Percentiles rank a stretch among this genome's conserved stretches.
These are phyloP conservation scores for Diadegma fenestrale DNA, from an alignment of 2,888 invertebrate genomes.

Conservation along the genomic window DNA sequence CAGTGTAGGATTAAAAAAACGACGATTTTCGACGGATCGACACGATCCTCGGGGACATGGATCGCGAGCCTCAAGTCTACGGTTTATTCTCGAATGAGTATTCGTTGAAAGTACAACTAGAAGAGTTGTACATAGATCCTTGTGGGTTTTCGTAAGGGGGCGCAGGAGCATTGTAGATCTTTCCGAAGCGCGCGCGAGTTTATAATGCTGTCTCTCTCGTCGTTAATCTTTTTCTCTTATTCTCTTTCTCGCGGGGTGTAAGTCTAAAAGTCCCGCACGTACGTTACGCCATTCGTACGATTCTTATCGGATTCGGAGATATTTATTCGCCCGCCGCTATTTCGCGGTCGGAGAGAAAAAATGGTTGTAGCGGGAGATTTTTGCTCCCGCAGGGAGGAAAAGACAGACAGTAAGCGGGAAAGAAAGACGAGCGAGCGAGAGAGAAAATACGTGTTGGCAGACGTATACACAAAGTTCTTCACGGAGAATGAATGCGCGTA, in stretches of 20 bases:
- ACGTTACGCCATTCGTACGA: constrained; percentile 69
- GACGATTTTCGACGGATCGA: background rate
- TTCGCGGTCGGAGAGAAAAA: constrained; percentile 65
- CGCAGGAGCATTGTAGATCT: constrained; percentile 43
- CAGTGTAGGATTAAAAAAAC: too few species aligned
- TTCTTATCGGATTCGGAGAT: constrained; percentile 67
- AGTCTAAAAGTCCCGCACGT: constrained; percentile 61
- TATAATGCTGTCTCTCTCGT: constrained; percentile 28
- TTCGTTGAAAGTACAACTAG: background rate
- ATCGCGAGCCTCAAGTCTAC: background rate
- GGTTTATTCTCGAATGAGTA: background rate
- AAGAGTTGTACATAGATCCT: constrained; percentile 26
- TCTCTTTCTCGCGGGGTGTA: constrained; percentile 11
- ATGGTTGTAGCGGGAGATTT: constrained; percentile 60
- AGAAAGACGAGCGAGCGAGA: constrained; percentile 23
- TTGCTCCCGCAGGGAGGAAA: constrained; percentile 64
- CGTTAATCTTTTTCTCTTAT: constrained; percentile 15
- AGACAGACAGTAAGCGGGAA: constrained; percentile 1
- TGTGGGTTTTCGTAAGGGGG: constrained; percentile 15
- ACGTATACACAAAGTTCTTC: constrained; percentile 63
- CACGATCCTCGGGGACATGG: too few species aligned
- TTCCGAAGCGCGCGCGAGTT: constrained; percentile 17
- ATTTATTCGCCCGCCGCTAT: constrained; percentile 66
- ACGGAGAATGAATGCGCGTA: constrained; percentile 65
- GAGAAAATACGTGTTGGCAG: constrained; percentile 60